phyloP scores from a whole-genome alignment of 1,140 invertebrate species.

The Eumeta japonica region DNA sequence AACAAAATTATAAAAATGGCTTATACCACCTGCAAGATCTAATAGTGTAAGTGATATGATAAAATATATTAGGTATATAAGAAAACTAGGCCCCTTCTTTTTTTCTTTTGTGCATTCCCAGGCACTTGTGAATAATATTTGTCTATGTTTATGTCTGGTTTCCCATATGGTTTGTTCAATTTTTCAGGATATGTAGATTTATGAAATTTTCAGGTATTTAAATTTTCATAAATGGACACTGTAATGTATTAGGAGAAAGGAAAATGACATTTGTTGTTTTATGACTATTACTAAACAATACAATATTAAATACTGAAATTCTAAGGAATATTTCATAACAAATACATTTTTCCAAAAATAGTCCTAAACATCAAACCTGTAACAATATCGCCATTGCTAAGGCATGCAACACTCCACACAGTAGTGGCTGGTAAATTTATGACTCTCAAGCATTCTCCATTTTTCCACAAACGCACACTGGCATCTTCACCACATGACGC shows the following conservation, averaged over 20 bases:
- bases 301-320: neutral
- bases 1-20: too few species aligned
- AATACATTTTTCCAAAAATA: too few species aligned
- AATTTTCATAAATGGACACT: neutral
- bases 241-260: neutral
- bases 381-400: slow-evolving; percentile 88
- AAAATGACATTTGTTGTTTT: neutral
- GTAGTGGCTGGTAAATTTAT: slow-evolving; percentile 81
- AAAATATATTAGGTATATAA: too few species aligned
- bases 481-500: slow-evolving; percentile 85
- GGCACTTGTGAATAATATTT: too few species aligned
- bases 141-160: too few species aligned
- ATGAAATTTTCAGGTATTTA: neutral
- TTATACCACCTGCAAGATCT: too few species aligned
- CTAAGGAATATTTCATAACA: neutral
- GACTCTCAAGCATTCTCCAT: slow-evolving; percentile 65
- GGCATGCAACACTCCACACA: slow-evolving; percentile 81
- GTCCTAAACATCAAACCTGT: slow-evolving; percentile 66
- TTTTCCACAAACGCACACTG: slow-evolving; percentile 81
- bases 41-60: too few species aligned
- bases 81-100: too few species aligned
- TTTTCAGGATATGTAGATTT: too few species aligned
- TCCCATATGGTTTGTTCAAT: too few species aligned
- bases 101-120: too few species aligned
- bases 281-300: neutral